Conservation (phyloP, 2,113 vertebrate species). For the Desmodus rotundus region DNA sequence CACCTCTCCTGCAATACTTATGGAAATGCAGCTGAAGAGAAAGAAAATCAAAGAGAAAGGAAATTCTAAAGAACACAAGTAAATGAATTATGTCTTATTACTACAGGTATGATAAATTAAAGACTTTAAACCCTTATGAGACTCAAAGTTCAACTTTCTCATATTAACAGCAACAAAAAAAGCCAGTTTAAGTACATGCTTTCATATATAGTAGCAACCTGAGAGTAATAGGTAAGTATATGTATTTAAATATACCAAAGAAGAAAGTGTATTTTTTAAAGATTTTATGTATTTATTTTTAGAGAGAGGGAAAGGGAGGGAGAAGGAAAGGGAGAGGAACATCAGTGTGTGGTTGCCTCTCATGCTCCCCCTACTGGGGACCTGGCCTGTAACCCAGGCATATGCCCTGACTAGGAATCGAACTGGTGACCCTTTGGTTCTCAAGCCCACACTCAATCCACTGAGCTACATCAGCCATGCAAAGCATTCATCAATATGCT, state of each 20-base stretch:
- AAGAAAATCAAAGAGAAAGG: not conserved
- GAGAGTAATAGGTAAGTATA: not conserved
- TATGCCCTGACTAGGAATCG: too few species aligned
- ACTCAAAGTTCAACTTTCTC: not conserved
- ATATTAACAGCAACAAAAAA: not conserved
- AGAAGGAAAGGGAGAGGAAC: too few species aligned
- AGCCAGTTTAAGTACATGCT: not conserved
- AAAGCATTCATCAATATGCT: not conserved
- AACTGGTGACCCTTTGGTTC: too few species aligned
- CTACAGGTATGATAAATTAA: not conserved
- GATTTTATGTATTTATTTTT: too few species aligned
- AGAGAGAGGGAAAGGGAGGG: too few species aligned
- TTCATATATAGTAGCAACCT: not conserved
- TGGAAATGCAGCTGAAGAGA: not conserved
- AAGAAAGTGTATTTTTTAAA: not conserved
- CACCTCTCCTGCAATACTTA: fast-evolving
- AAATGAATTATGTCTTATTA: not conserved
- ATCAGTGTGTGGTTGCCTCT: too few species aligned
- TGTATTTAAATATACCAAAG: not conserved
- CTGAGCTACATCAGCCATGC: too few species aligned
- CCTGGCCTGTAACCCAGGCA: too few species aligned
- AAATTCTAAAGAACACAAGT: not conserved
- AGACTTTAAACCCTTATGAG: not conserved
- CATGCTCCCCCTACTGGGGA: too few species aligned
- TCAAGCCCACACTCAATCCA: too few species aligned